Base-by-base conservation (phyloP, 2,888 invertebrate species). In the Nudaria mundana region DNA sequence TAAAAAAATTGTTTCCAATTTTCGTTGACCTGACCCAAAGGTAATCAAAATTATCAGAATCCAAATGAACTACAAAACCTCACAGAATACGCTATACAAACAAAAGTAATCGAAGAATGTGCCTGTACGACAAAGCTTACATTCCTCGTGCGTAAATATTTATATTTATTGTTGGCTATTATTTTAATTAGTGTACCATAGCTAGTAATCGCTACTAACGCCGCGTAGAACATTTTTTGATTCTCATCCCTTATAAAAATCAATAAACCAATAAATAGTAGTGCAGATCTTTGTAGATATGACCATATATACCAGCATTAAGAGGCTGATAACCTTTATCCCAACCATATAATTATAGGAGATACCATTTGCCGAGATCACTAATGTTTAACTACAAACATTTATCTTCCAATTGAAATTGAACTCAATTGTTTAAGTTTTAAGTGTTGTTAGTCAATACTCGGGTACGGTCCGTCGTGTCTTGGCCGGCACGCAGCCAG, bases 271-370 rank as follows among this genome's bases (percentile, higher is more conserved):
- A 37, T 54, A 54, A 65, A 65, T 70, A 69, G 62, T 64, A 69
- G 66, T 65, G 66, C 72, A 75, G 76, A 77, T 77, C 54, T 56
- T 46, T 44, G 52, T 56, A 74, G 76, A 82, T 81, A 79, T 71
- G 65, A 67, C 69, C 63, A 63, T 75, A 25, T 75, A 34, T 18
- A 76, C 76, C 71, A 71, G 71, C 66, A 82, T 80, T 79, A 76
- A 78, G 69, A 79, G 84, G 82, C 81, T 83, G 82, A 85, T 86
- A 84, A 85, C 84, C 85, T 81, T 79, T 71, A 70, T 76, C 75
- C 76, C 74, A 76, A 81, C 79, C 77, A 70, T 83, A 80, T 86
- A 83, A 85, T 87, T 86, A 86, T 84, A 76, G 76, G 71, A 81
- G 76, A 79, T 81, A 81, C 78, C 80, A 80, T 79, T 84, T 76